A percentile compares a stretch with the other conserved stretches of the same genome.
Evolutionary conservation across 2,113 vertebrate species (phyloP).

Genomic region (Piaya cayana): DNA sequence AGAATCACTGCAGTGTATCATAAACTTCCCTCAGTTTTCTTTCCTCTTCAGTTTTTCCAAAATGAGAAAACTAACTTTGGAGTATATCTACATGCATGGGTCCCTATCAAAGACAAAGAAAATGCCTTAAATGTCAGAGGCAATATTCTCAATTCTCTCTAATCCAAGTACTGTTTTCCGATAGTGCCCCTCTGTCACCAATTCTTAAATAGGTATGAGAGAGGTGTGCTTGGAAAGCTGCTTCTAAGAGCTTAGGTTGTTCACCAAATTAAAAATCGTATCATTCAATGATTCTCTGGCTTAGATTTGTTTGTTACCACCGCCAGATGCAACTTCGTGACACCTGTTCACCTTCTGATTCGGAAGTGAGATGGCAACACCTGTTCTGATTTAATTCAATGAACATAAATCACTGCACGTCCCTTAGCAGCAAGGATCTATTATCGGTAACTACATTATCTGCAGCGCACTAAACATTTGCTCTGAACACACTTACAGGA

Average conservation of each 20-base stretch:
- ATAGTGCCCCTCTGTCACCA: neutral
- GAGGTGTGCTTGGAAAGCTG: neutral
- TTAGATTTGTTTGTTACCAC: slow-evolving; percentile 6
- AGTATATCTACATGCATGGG: neutral
- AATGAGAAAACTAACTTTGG: neutral
- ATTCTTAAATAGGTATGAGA: neutral
- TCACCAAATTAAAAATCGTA: slow-evolving; percentile 15
- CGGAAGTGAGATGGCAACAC: slow-evolving; percentile 28
- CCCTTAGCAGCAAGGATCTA: slow-evolving; percentile 31
- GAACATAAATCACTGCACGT: slow-evolving; percentile 40
- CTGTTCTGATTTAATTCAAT: slow-evolving; percentile 63
- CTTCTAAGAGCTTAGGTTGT: slow-evolving; percentile 10
- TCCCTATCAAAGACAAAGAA: neutral
- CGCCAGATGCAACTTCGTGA: slow-evolving; percentile 37
- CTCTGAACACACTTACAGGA: slow-evolving; percentile 42
- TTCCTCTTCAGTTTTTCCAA: neutral
- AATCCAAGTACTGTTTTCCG: neutral
- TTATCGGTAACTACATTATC: slow-evolving; percentile 48
- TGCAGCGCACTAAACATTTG: slow-evolving; percentile 9
- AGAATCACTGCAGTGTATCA: neutral
- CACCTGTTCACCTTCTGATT: slow-evolving; percentile 59
- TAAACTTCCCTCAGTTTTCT: rapidly evolving
- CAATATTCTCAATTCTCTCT: neutral
- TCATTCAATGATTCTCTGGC: slow-evolving; percentile 7
- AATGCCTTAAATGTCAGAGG: neutral